Evolutionary conservation across 35 echinoderm and acorn worm genomes (phyloP).

Genomic region (Lytechinus variegatus): DNA sequence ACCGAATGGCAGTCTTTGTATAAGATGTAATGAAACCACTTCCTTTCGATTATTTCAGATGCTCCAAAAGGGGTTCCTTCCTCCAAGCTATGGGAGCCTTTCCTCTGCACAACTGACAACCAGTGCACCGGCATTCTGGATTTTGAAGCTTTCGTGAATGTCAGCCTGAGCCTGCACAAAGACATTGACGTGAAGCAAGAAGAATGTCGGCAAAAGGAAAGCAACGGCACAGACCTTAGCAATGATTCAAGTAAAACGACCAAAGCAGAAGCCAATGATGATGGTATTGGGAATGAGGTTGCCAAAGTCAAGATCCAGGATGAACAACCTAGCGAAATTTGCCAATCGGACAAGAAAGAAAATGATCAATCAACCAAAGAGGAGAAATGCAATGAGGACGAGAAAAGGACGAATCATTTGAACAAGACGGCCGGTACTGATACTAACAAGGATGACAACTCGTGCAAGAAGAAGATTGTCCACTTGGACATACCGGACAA

Average conservation of each 20-base stretch:
- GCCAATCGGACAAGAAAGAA: background rate
- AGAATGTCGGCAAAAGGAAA: background rate
- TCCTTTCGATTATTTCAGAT: slow-evolving; percentile 12
- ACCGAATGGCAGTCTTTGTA: too few species aligned
- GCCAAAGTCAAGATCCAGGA: background rate
- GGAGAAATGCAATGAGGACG: background rate
- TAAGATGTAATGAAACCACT: background rate
- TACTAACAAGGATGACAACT: background rate
- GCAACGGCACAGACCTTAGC: background rate
- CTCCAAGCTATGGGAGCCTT: slow-evolving; percentile 39
- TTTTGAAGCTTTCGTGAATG: slow-evolving; percentile 24
- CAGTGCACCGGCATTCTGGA: slow-evolving; percentile 16
- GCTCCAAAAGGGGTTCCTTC: slow-evolving; percentile 47
- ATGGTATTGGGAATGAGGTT: background rate
- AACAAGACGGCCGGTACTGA: background rate
- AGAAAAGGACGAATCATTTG: background rate
- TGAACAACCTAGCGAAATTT: background rate
- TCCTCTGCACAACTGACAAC: background rate
- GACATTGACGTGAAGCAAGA: background rate
- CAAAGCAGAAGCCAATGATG: background rate
- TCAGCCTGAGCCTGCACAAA: slow-evolving; percentile 23
- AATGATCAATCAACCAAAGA: background rate
- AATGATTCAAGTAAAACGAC: background rate
- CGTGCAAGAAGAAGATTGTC: background rate
- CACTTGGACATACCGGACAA: background rate